These are phyloP conservation scores for Tipula unca DNA, from an alignment of 2,888 invertebrate genomes.

Conservation along the genomic window DNA sequence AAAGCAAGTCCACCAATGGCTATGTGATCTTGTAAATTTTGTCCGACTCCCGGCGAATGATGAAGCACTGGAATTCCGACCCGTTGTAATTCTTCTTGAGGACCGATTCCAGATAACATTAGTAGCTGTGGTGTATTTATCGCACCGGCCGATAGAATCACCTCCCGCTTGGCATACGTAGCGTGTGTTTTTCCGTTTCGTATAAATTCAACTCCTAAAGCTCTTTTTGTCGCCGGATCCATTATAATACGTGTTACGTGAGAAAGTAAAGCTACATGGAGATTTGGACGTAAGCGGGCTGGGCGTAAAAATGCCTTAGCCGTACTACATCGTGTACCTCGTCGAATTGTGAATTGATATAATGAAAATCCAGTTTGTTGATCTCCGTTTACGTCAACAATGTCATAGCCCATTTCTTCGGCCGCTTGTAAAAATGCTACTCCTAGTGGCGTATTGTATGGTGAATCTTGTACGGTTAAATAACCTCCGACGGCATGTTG, in stretches of 20 bases:
- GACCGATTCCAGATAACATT: conserved; percentile 84
- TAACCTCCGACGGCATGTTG: conserved; percentile 54
- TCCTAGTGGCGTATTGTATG: conserved; percentile 63
- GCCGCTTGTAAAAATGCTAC: conserved; percentile 80
- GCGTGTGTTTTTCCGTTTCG: conserved; percentile 49
- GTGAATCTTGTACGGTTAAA: conserved; percentile 40
- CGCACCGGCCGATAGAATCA: conserved; percentile 60
- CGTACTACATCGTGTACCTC: conserved; percentile 73
- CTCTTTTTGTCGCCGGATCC: conserved; percentile 59
- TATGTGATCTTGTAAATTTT: conserved; percentile 83
- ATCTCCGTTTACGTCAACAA: conserved; percentile 75
- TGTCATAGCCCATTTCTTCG: conserved; percentile 86
- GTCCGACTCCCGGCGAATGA: conserved; percentile 75
- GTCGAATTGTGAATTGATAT: conserved; percentile 81
- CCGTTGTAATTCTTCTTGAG: conserved; percentile 59
- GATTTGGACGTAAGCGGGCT: conserved; percentile 63
- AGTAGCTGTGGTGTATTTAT: conserved; percentile 86
- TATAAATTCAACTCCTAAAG: conserved; percentile 72
- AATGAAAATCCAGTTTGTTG: conserved; percentile 81
- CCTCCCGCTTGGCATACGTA: conserved; percentile 39
- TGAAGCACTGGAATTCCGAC: conserved; percentile 64
- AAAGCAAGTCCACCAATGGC: conserved; percentile 79
- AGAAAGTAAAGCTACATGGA: conserved; percentile 72
- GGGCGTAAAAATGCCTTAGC: conserved; percentile 81
- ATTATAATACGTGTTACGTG: conserved; percentile 72